Conservation (phyloP, 2,113 vertebrate genomes). For the Oncorhynchus clarkii region DNA sequence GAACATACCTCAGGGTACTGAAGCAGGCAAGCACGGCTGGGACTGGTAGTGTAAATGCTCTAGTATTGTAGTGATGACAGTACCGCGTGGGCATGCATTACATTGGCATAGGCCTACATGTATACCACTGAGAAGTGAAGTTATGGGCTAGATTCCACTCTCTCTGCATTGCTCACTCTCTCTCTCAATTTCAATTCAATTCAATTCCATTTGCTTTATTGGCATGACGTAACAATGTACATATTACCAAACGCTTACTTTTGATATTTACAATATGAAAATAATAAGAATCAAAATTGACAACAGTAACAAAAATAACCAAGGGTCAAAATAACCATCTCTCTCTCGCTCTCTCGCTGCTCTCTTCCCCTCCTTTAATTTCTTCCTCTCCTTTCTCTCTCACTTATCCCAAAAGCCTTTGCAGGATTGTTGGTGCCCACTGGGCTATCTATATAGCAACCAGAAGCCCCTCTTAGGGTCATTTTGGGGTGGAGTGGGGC, state of each 20-base stretch:
- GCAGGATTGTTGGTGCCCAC: slow-evolving; percentile 46
- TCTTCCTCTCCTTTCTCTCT: not conserved
- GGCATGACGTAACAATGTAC: too few species aligned
- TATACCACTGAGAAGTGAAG: slow-evolving; percentile 30
- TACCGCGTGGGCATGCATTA: slow-evolving; percentile 42
- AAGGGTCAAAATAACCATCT: not conserved
- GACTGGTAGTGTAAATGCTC: slow-evolving; percentile 48
- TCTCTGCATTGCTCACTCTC: not conserved
- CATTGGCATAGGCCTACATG: slow-evolving; percentile 31
- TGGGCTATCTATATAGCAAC: slow-evolving; percentile 76
- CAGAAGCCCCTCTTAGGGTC: slow-evolving; percentile 46
- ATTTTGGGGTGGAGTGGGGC: slow-evolving; percentile 56
- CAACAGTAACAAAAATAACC: too few species aligned
- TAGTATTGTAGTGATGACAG: slow-evolving; percentile 69
- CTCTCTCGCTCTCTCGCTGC: slow-evolving; percentile 11
- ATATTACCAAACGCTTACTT: too few species aligned
- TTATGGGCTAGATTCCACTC: not conserved
- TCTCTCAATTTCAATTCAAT: not conserved
- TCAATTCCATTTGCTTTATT: too few species aligned
- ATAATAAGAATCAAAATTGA: too few species aligned
- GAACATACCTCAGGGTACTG: not conserved
- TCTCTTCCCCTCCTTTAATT: slow-evolving; percentile 2
- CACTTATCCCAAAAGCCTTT: not conserved
- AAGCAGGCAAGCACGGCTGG: slow-evolving; percentile 23
- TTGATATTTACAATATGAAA: too few species aligned